These are phyloP conservation scores for Halcyon smyrnensis DNA, from an alignment of 2,797 vertebrate genomes.

Conservation along the genomic window DNA sequence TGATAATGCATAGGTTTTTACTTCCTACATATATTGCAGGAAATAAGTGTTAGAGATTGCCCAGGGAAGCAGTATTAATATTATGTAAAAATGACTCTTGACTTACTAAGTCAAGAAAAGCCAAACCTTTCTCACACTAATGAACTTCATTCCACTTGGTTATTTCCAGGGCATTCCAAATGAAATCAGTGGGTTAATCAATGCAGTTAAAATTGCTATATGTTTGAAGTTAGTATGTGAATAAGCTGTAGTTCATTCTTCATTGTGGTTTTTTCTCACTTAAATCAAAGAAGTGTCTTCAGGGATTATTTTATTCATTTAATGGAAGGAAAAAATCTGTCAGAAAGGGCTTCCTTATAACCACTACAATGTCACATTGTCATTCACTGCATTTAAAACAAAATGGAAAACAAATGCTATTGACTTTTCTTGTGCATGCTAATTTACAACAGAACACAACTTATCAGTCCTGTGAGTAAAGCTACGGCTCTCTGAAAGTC, in stretches of 20 bases:
- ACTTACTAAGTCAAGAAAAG: background rate
- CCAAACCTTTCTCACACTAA: background rate
- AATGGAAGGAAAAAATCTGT: background rate
- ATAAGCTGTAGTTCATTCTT: background rate
- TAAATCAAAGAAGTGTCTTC: background rate
- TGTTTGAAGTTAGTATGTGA: background rate
- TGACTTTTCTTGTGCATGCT: background rate
- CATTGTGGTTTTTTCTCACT: background rate
- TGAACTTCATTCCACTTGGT: background rate
- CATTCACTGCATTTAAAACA: conserved; percentile 29
- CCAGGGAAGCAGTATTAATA: background rate
- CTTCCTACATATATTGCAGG: background rate
- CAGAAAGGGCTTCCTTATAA: background rate
- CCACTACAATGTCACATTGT: background rate
- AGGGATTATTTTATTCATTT: background rate
- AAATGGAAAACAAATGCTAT: conserved; percentile 51
- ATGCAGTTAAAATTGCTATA: background rate
- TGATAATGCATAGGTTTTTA: background rate
- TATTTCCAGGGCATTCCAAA: background rate
- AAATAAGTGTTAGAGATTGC: background rate
- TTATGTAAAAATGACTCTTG: background rate
- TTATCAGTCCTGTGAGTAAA: conserved; percentile 32
- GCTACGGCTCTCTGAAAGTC: conserved; percentile 38
- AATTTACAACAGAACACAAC: background rate
- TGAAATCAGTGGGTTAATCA: background rate